Evolutionary conservation across 2,113 vertebrate species (phyloP).

Genomic region (Clarias macrocephalus): DNA sequence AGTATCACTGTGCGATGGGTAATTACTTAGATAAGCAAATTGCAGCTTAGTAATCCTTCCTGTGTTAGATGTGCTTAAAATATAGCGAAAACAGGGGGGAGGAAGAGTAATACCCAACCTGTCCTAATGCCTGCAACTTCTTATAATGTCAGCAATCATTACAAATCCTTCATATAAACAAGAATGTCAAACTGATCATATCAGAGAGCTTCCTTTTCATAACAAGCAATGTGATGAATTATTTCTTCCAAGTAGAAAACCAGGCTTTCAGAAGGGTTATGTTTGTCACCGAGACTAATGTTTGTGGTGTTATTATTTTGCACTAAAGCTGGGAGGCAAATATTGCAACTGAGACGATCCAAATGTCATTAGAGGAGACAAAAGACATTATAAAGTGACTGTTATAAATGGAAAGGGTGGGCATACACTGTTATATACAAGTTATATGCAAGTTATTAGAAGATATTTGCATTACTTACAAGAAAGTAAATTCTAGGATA

Average conservation of each 20-base stretch:
- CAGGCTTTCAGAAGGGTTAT: not conserved
- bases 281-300: slow-evolving; percentile 11
- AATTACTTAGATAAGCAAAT: slow-evolving; percentile 41
- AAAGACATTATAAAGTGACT: not conserved
- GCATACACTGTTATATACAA: not conserved
- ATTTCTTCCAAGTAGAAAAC: not conserved
- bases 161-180: slow-evolving; percentile 25
- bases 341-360: slow-evolving; percentile 11
- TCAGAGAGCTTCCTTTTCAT: slow-evolving; percentile 27
- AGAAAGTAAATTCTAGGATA: not conserved
- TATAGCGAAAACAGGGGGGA: not conserved
- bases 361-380: slow-evolving; percentile 1
- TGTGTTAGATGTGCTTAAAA: no score
- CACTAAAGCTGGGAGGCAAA: not conserved
- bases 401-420: not conserved
- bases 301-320: not conserved
- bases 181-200: not conserved
- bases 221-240: slow-evolving; percentile 12
- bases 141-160: slow-evolving; percentile 15
- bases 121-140: slow-evolving; percentile 31
- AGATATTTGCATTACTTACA: not conserved
- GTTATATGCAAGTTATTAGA: not conserved
- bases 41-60: slow-evolving; percentile 3
- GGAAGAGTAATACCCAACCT: not conserved
- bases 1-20: slow-evolving; percentile 30